phyloP scores from a whole-genome alignment of 2,888 invertebrate species.

The Hipparchia semele region DNA sequence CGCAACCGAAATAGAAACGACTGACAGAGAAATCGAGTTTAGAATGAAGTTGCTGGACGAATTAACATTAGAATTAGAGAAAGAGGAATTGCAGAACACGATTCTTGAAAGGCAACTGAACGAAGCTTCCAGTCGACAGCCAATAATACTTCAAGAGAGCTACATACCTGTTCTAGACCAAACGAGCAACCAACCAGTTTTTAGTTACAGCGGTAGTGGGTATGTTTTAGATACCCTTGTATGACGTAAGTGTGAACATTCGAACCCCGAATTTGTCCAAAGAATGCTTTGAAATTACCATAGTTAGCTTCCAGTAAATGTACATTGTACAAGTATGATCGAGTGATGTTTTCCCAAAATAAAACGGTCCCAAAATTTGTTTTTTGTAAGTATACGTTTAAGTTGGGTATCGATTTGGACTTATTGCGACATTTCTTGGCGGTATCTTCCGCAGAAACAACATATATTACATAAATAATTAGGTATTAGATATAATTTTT shows the following conservation, averaged over 20 bases:
- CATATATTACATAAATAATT: no score
- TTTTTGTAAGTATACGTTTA: conserved; percentile 29
- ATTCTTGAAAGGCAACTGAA: conserved; percentile 74
- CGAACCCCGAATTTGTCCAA: conserved; percentile 48
- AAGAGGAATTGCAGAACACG: conserved; percentile 76
- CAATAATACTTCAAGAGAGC: conserved; percentile 72
- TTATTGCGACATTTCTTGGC: neutral
- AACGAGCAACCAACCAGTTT: conserved; percentile 49
- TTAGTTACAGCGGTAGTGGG: conserved; percentile 51
- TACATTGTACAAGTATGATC: conserved; percentile 15
- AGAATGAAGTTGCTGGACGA: conserved; percentile 81
- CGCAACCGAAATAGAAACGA: conserved; percentile 73
- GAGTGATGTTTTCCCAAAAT: conserved; percentile 50
- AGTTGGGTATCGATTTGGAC: conserved; percentile 25
- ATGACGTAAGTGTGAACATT: conserved; percentile 60
- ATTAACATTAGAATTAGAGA: conserved; percentile 78
- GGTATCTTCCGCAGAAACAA: no score
- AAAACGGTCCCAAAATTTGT: conserved; percentile 42
- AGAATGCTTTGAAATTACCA: conserved; percentile 61
- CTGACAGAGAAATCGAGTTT: conserved; percentile 79
- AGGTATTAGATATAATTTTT: no score
- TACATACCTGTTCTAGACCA: conserved; percentile 75
- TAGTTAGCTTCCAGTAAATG: conserved; percentile 42
- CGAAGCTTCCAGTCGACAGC: conserved; percentile 74
- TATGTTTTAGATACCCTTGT: conserved; percentile 78